phyloP scores from a whole-genome alignment of 2,888 invertebrate genomes.

The Agriopis aurantiaria region DNA sequence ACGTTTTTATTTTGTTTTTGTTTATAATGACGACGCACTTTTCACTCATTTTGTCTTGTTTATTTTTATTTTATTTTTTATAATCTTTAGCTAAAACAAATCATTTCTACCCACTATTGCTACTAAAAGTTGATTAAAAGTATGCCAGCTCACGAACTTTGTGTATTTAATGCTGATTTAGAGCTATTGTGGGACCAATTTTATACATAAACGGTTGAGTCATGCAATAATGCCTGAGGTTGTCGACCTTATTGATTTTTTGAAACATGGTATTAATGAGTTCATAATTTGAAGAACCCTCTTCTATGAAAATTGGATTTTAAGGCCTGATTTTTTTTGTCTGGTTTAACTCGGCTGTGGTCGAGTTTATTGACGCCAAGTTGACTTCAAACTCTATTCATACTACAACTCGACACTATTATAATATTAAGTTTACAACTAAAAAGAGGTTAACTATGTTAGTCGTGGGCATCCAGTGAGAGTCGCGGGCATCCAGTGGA shows the following conservation, averaged over 20 bases:
- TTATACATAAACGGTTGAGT: slow-evolving; percentile 16
- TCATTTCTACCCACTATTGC: neutral
- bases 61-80: neutral
- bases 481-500: too few relatives aligned
- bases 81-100: neutral
- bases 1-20: neutral
- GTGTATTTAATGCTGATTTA: slow-evolving; percentile 5
- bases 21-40: slow-evolving; percentile 1
- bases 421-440: too few relatives aligned
- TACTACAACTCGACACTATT: too few relatives aligned
- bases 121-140: slow-evolving; percentile 3
- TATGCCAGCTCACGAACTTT: neutral
- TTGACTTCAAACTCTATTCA: too few relatives aligned
- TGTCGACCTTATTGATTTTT: slow-evolving; percentile 18
- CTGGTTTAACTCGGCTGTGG: too few relatives aligned
- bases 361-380: too few relatives aligned
- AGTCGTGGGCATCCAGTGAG: too few relatives aligned
- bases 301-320: too few relatives aligned
- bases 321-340: too few relatives aligned
- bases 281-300: too few relatives aligned
- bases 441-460: too few relatives aligned
- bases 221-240: slow-evolving; percentile 19
- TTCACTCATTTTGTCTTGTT: neutral
- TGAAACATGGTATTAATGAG: too few relatives aligned
- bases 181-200: slow-evolving; percentile 3